Conservation (phyloP, 2,797 vertebrate species). For the Chelidonichthys spinosus region DNA sequence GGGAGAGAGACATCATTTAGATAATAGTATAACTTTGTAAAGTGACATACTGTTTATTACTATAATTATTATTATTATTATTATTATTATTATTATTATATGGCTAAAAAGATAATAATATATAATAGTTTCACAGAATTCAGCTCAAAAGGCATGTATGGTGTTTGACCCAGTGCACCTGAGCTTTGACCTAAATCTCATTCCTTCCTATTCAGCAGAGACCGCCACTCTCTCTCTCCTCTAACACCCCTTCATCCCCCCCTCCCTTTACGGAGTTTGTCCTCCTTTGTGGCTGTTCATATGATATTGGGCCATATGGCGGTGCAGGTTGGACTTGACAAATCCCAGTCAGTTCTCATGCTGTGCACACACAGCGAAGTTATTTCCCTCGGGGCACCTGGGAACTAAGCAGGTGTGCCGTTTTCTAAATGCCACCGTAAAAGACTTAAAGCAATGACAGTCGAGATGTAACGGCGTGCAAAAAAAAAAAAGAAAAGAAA, state of each 20-base stretch:
- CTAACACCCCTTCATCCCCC: constrained; percentile 37
- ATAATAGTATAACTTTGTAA: not conserved
- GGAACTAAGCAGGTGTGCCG: constrained; percentile 72
- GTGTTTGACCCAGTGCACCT: constrained; percentile 50
- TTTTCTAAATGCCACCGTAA: constrained; percentile 66
- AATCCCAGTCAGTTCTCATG: constrained; percentile 66
- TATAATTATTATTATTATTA: too few relatives aligned
- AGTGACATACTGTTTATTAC: not conserved
- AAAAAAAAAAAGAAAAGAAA: constrained; percentile 28
- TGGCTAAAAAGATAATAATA: not conserved
- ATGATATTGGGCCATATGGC: constrained; percentile 73
- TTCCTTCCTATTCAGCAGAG: constrained; percentile 46
- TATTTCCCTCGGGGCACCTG: constrained; percentile 75
- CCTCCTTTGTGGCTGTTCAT: constrained; percentile 59
- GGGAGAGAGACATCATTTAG: constrained; percentile 27
- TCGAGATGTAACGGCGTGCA: constrained; percentile 60
- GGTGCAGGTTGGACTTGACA: constrained; percentile 70
- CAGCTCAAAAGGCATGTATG: not conserved
- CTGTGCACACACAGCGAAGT: constrained; percentile 64
- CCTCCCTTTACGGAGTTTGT: constrained; percentile 24
- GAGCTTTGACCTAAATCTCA: constrained; percentile 64
- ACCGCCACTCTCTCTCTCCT: constrained; percentile 33
- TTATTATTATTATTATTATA: not conserved
- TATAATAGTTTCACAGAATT: not conserved
- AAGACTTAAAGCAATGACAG: constrained; percentile 63